A percentile compares a stretch with the other conserved stretches of the same genome.
Conservation (phyloP, 2,888 invertebrate species). For the Noctua comes region DNA sequence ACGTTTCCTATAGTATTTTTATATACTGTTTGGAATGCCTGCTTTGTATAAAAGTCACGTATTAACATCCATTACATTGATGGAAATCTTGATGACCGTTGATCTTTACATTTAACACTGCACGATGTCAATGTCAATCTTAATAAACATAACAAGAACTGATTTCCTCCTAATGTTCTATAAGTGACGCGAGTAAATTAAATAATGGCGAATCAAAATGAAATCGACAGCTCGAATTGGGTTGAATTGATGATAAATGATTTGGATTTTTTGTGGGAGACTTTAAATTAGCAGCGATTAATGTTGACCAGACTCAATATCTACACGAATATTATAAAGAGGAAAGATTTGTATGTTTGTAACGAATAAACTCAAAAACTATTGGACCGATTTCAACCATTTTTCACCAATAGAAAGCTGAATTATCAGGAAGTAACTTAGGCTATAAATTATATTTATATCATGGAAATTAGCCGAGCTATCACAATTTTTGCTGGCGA, state of each 20-base stretch:
- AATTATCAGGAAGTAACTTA: too few species aligned
- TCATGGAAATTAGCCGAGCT: too few species aligned
- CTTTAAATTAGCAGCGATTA: constrained; percentile 37
- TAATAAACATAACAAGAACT: constrained; percentile 44
- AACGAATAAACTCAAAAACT: too few species aligned
- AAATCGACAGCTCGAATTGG: constrained; percentile 56
- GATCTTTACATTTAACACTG: constrained; percentile 13
- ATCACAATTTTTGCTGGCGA: too few species aligned
- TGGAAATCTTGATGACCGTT: constrained; percentile 8
- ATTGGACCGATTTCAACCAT: too few species aligned
- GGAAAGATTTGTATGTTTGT: too few species aligned
- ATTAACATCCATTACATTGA: background rate
- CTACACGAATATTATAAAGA: background rate
- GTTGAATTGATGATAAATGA: constrained; percentile 45
- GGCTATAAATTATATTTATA: too few species aligned
- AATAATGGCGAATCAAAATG: constrained; percentile 57
- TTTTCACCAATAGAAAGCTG: too few species aligned
- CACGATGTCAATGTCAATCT: constrained; percentile 40
- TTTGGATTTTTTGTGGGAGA: constrained; percentile 23
- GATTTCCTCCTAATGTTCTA: constrained; percentile 41
- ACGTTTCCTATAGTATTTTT: background rate
- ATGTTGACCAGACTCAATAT: constrained; percentile 5
- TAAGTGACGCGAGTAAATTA: constrained; percentile 42
- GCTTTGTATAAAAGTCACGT: constrained; percentile 1
- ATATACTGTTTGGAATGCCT: background rate